Evolutionary conservation across 2,797 vertebrate genomes (phyloP), one percentile per base, ranked within the genome.

Genomic region (Sebastes matsubarae): DNA sequence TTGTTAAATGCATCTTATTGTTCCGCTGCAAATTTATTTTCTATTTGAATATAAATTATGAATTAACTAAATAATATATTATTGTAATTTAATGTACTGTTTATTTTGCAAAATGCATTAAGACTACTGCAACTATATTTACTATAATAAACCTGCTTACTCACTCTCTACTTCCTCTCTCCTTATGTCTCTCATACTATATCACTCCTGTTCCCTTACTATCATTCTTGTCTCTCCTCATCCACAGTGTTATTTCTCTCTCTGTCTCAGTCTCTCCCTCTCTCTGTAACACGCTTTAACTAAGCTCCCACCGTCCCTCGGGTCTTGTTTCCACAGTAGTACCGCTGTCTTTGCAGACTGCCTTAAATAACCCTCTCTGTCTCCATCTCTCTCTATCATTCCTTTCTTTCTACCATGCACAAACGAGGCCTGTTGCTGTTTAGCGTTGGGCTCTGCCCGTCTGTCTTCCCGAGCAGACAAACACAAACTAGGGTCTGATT

Each of bases 281-380:
- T 57, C 54, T 30, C 52, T 71, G 63, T 22, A 36, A 67, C 77
- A 71, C 46, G 58, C 60, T 69, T 38, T 57, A 76, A 70, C 32
- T 73, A 67, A 86, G 81, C 84, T 76, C 54, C 68, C 20, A n/a
- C 24, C 52, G 3, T 76, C 87, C 78, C 71, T 34, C 20, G 50
- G 76, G 67, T 60, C 80, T 87, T 81, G 82, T 88, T 82, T 77
- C 79, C 32, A 70, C 74, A 58, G 73, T 30, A 59, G 68, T 72
- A 42, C 69, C 58, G 60, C 61, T 72, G 75, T 55, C 50, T 78
- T 36, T 63, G 68, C 52, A 72, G 13, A 29, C 50, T 63, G 27
- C 50, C 34, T 57, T 76, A 72, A 77, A 79, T 34, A 75, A 76
- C 52, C 25, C 52, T 73, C 22, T 67, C 71, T 52, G 18, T 65